These are phyloP conservation scores for Corythoichthys haematopterus DNA, from an alignment of 2,113 vertebrate species.

Conservation along the genomic window DNA sequence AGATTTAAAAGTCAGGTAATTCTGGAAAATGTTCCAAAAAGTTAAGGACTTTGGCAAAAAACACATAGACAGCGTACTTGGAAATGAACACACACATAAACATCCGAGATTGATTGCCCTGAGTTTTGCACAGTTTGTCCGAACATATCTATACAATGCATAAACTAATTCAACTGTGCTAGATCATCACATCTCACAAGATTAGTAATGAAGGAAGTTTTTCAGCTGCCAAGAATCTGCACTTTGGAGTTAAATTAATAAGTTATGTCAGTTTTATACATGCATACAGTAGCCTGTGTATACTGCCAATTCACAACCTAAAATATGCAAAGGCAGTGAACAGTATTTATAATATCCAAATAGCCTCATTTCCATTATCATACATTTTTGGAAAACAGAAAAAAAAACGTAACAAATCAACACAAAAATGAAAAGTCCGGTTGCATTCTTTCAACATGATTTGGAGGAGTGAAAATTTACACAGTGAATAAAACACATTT, in stretches of 20 bases:
- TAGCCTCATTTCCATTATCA: not conserved
- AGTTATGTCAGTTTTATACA: too few relatives aligned
- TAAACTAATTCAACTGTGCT: not conserved
- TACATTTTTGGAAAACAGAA: not conserved
- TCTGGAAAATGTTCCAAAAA: not conserved
- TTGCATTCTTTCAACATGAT: not conserved
- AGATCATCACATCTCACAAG: not conserved
- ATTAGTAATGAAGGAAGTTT: not conserved
- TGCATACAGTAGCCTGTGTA: not conserved
- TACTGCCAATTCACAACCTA: not conserved
- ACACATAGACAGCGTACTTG: not conserved
- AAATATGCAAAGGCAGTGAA: not conserved
- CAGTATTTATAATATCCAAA: not conserved
- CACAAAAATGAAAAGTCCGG: not conserved
- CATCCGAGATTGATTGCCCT: not conserved
- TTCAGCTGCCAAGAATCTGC: not conserved
- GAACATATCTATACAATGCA: not conserved
- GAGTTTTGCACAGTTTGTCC: not conserved
- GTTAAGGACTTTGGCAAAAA: not conserved
- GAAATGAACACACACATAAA: not conserved
- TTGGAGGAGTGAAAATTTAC: not conserved
- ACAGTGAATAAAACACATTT: too few relatives aligned
- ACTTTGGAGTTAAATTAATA: not conserved
- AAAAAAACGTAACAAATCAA: not conserved
- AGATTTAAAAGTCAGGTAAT: not conserved